Base-by-base conservation (phyloP, 2,113 vertebrate genomes). In the Lathamus discolor region DNA sequence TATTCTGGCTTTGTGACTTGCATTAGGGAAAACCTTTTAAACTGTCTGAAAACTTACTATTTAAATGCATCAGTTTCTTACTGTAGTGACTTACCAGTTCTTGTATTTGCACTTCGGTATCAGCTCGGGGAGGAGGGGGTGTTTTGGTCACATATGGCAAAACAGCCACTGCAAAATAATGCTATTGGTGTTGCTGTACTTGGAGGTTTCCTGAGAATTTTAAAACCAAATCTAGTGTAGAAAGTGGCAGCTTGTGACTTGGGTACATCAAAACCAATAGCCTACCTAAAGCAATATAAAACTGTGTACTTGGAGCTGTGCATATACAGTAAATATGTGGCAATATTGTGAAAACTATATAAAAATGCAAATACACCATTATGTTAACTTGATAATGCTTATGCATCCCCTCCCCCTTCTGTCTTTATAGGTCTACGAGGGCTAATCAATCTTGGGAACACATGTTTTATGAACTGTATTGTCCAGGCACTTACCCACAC, bases 401-500 rank as follows among this genome's bases (percentile, higher is more conserved):
- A 94, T 81, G 57, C 48, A 14, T 88, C 64, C 54, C 90, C 37
- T 95, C 83, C 91, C 37, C 74, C 91, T 86, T 93, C 61, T 95
- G 69, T 93, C 88, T 77, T 86, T 78, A 64, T 97, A 99, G 99
- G 99, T 98, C 98, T 99, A 97, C 99, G 99, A 86, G 99, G 99
- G 96, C 98, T 99, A 95, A 99, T 99, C 98, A 99, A 99, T 98
- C 98, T 99, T 90, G 99, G 99, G 95, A 99, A 99, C 98, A 99
- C 99, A 5, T 99, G 99, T 98, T 99, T 99, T 98, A 99, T 99
- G 99, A 99, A 99, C 98, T 99, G 99, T 97, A 99, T 99, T 69
- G 99, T 99, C 84, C 99, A 99, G 98, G 99, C 99, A 74, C 98
- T 99, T 95, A 99, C 99, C 84, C 99, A 99, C 98, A 99, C 99